These are phyloP conservation scores for Pterostichus madidus DNA, from an alignment of 2,888 invertebrate genomes.

Conservation along the genomic window DNA sequence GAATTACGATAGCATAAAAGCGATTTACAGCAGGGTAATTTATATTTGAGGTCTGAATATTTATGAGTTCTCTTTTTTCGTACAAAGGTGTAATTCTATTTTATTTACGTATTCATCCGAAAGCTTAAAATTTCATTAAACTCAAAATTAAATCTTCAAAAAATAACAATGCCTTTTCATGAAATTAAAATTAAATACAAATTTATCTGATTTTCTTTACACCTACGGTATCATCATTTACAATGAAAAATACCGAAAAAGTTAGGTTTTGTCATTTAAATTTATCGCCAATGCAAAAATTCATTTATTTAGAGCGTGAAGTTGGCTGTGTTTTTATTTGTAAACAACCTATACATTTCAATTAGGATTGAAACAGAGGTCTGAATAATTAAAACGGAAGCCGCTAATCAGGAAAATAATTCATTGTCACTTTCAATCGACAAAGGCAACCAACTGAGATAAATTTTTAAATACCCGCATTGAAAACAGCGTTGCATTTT, in stretches of 20 bases:
- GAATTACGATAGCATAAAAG: conserved; percentile 19
- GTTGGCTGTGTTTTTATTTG: conserved; percentile 43
- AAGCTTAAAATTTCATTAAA: conserved; percentile 36
- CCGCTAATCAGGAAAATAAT: conserved; percentile 65
- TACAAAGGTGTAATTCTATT: conserved; percentile 24
- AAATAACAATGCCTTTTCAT: conserved; percentile 9
- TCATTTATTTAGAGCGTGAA: conserved; percentile 46
- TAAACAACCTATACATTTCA: conserved; percentile 61
- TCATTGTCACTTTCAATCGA: conserved; percentile 65
- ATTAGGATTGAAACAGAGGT: conserved; percentile 57
- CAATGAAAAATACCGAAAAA: conserved; percentile 16
- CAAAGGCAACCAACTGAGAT: conserved; percentile 49
- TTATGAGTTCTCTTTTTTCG: conserved; percentile 5
- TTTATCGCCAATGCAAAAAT: conserved; percentile 52
- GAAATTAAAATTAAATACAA: no score
- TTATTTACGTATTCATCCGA: conserved; percentile 18
- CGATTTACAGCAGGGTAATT: conserved; percentile 5
- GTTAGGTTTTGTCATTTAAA: conserved; percentile 34
- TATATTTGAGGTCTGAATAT: conserved; percentile 26
- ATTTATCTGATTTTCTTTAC: conserved; percentile 17
- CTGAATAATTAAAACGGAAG: conserved; percentile 64
- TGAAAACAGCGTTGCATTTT: conserved; percentile 21
- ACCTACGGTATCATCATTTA: conserved; percentile 8
- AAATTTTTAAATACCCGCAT: conserved; percentile 47
- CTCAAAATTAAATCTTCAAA: conserved; percentile 29